These are phyloP conservation scores for Malaclemys terrapin DNA, from an alignment of 2,113 vertebrate genomes.

Conservation along the genomic window DNA sequence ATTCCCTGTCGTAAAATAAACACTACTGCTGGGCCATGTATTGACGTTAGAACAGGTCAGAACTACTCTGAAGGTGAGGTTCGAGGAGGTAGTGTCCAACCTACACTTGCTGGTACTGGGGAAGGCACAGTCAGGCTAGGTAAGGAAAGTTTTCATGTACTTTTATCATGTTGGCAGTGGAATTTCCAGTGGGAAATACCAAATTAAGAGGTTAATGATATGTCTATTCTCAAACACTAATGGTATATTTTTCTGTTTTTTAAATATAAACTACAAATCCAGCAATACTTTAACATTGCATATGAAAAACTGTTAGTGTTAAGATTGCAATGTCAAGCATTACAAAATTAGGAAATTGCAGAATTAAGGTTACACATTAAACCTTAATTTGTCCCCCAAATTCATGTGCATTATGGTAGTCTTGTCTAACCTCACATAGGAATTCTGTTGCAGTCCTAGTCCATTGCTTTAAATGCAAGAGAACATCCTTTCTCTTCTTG, in stretches of 20 bases:
- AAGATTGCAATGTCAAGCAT: background rate
- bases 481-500: background rate
- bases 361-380: background rate
- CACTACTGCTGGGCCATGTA: slow-evolving; percentile 61
- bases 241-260: background rate
- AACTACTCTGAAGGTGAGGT: slow-evolving; percentile 82
- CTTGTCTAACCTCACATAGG: background rate
- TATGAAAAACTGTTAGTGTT: background rate
- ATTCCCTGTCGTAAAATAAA: slow-evolving; percentile 88
- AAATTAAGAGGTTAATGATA: background rate
- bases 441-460: background rate
- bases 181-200: background rate
- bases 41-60: slow-evolving; percentile 82
- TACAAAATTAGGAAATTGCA: background rate
- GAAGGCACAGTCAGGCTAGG: slow-evolving; percentile 86
- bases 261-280: background rate
- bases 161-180: background rate
- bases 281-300: background rate
- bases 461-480: background rate
- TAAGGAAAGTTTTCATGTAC: slow-evolving; percentile 65
- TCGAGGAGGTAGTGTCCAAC: slow-evolving; percentile 77
- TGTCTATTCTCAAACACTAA: background rate
- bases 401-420: background rate
- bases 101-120: slow-evolving; percentile 79
- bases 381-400: background rate